Percentiles rank a stretch among this genome's conserved stretches.
These are phyloP conservation scores for Tragelaphus scriptus DNA, from an alignment of 2,113 vertebrate genomes.

Conservation along the genomic window DNA sequence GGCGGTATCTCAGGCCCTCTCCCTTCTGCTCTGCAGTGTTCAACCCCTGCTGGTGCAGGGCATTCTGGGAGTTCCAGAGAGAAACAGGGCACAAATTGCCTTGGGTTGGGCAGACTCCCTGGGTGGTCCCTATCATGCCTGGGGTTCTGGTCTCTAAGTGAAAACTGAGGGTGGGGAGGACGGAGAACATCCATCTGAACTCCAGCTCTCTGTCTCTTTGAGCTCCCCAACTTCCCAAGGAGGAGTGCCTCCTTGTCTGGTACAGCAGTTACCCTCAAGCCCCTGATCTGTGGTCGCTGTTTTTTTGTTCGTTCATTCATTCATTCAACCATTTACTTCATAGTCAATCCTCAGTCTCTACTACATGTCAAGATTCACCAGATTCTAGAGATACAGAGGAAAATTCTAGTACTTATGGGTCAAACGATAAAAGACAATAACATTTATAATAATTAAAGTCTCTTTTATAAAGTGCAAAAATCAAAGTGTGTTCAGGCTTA, in stretches of 20 bases:
- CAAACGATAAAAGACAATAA: not conserved
- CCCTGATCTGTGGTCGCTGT: not conserved
- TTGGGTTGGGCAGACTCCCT: not conserved
- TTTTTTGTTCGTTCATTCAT: not conserved
- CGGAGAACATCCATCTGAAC: not conserved
- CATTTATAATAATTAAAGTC: not conserved
- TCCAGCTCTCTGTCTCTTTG: not conserved
- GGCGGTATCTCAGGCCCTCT: not conserved
- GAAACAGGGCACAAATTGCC: not conserved
- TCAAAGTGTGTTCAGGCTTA: not conserved
- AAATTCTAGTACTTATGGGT: not conserved
- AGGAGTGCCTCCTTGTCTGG: not conserved
- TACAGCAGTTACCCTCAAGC: not conserved
- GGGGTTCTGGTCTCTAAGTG: not conserved
- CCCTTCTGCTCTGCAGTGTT: not conserved
- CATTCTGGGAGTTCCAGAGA: not conserved
- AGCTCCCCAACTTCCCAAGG: not conserved
- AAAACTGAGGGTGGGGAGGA: not conserved
- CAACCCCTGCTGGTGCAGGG: not conserved
- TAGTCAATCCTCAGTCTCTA: not conserved
- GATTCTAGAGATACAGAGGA: not conserved
- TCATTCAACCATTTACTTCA: not conserved
- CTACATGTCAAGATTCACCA: not conserved
- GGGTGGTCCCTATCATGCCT: not conserved
- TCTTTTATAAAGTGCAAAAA: not conserved